These are phyloP conservation scores for Pyrgilauda ruficollis DNA, from an alignment of 2,113 vertebrate species.

Conservation along the genomic window DNA sequence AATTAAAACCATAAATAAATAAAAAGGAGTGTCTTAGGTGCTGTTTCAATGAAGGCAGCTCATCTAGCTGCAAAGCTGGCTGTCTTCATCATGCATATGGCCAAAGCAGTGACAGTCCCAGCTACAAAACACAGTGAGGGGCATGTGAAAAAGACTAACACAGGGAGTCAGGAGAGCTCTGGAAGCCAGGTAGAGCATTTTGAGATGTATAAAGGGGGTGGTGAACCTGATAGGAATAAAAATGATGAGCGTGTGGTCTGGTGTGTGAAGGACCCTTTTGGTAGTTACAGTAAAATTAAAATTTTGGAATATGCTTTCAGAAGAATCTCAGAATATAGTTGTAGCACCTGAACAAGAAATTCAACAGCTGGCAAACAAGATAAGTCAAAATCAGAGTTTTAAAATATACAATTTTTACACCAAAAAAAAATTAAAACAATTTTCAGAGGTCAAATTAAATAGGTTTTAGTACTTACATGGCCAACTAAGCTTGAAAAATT, in stretches of 20 bases:
- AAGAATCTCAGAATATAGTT: neutral
- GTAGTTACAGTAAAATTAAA: neutral
- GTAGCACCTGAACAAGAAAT: neutral
- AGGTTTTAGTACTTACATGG: neutral
- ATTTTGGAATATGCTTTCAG: neutral
- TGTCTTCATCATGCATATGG: neutral
- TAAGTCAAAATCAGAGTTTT: neutral
- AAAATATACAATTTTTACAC: neutral
- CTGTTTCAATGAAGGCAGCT: neutral
- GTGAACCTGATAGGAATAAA: neutral
- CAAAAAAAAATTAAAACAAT: neutral
- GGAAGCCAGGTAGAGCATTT: neutral
- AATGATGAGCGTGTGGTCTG: accelerated
- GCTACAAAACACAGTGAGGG: neutral
- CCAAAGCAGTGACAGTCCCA: neutral
- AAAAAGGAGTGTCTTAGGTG: neutral
- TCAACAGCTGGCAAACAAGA: neutral
- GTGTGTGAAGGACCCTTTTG: neutral
- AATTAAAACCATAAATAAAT: neutral
- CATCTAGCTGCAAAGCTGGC: neutral
- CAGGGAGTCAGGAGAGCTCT: neutral
- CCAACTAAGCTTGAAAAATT: neutral
- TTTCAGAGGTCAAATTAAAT: neutral
- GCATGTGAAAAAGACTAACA: neutral
- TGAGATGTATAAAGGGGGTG: neutral